Percentiles rank a stretch among this genome's conserved stretches.
Conservation (phyloP, 2,888 invertebrate genomes). For the Ichneumoninae sp. region DNA sequence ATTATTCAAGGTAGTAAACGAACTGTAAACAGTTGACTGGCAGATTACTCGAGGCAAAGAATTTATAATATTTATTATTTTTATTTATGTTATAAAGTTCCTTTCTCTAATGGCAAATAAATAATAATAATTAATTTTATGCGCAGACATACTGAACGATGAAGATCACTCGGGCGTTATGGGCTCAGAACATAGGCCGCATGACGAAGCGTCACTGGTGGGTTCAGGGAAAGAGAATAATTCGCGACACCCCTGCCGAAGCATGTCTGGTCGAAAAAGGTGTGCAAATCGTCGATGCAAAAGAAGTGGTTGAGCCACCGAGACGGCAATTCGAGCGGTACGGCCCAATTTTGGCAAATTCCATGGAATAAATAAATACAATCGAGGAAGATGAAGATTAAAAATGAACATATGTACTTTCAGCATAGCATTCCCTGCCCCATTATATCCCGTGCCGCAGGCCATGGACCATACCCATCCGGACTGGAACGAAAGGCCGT, state of each 20-base stretch:
- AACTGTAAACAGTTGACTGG: too few relatives aligned
- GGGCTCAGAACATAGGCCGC: slow-evolving; percentile 90
- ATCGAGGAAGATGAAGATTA: slow-evolving; percentile 4
- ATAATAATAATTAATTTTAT: background rate
- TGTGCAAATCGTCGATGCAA: slow-evolving; percentile 87
- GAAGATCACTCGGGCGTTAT: slow-evolving; percentile 88
- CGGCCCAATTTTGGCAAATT: background rate
- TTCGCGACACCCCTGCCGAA: slow-evolving; percentile 86
- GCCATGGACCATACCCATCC: slow-evolving; percentile 87
- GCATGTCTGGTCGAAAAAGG: slow-evolving; percentile 86
- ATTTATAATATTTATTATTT: too few relatives aligned
- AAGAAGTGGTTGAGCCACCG: slow-evolving; percentile 85
- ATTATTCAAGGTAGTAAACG: too few relatives aligned
- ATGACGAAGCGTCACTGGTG: slow-evolving; percentile 91
- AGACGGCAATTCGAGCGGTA: background rate
- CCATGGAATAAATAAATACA: slow-evolving; percentile 8
- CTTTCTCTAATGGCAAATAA: too few relatives aligned
- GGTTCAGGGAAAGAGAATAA: slow-evolving; percentile 87
- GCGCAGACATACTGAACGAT: slow-evolving; percentile 84
- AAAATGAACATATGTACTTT: slow-evolving; percentile 17
- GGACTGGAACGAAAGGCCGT: slow-evolving; percentile 88
- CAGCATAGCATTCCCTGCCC: slow-evolving; percentile 50
- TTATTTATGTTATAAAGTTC: too few relatives aligned
- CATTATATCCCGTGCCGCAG: slow-evolving; percentile 71
- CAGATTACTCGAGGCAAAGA: too few relatives aligned